Base-by-base conservation (phyloP, 2,888 invertebrate genomes). In the Heliconius ethilla region DNA sequence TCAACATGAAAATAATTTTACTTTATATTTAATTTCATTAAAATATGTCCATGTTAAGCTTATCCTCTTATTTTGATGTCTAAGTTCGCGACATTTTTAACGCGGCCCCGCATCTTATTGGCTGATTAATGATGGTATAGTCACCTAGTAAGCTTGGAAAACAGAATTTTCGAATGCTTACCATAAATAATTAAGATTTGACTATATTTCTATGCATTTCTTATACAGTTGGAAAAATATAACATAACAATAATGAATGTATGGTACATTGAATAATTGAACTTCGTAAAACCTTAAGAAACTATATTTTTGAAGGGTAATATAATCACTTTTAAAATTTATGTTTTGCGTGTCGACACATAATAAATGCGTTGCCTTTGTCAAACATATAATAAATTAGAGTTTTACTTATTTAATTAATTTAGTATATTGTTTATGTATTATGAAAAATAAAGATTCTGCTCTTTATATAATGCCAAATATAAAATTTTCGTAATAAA, bases 101-200 rank as follows among this genome's bases (percentile, higher is more conserved):
- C 86, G 85, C 87, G 86, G 87, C 87, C 86, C 87, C 86, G 90
- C 90, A 89, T 91, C 90, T 91, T 90, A 92, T 92, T 91, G 88
- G 89, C 93, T 93, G 93, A 94, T 93, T 93, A 94, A 94, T 94
- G 94, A 89, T 87, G 85, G 81, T 82, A 80, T 79, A 87, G 87
- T 87, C 87, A 87, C 85, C 85, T 84, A 85, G 84, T 86, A 25
- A 37, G 86, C 84, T 86, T 85, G 86, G 86, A 90, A 89, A 89
- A 89, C 84, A 86, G 85, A 76, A 63, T 74, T 45, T 45, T 86
- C 84, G 76, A 63, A 40, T 27, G 2, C 22, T 40, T 18, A 15
- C 27, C n/a, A 25, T 65, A 45, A 65, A 74, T 40, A 11, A 27
- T 63, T 15, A 45, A 63, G 40, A 27, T 62, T 63, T 18, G 9